These are phyloP conservation scores for Ericerus pela DNA, from an alignment of 1,140 invertebrate species.

Conservation along the genomic window DNA sequence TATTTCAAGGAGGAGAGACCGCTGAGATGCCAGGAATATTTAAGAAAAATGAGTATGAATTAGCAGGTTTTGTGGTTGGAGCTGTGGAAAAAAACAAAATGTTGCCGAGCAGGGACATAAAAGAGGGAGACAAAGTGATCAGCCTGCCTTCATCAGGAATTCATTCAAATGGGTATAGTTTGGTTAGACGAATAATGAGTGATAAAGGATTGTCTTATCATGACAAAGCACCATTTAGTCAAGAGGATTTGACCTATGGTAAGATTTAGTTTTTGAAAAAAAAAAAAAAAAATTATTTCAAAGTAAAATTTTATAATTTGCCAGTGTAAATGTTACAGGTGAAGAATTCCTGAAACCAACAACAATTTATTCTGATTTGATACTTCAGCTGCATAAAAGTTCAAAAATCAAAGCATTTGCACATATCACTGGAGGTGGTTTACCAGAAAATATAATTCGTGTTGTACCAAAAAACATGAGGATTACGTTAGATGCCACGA, in stretches of 20 bases:
- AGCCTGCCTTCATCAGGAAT: constrained; percentile 76
- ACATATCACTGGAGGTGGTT: constrained; percentile 91
- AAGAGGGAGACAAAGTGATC: constrained; percentile 64
- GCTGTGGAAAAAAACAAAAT: constrained; percentile 62
- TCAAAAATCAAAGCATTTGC: constrained; percentile 74
- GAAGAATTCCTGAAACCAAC: constrained; percentile 81
- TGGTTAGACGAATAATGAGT: constrained; percentile 73
- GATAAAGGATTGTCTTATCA: constrained; percentile 40
- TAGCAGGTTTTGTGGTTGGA: constrained; percentile 90
- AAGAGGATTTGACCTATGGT: constrained; percentile 34
- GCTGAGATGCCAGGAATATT: constrained; percentile 96
- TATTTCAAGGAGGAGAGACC: constrained; percentile 67
- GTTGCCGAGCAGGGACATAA: constrained; percentile 38
- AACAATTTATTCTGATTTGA: constrained; percentile 69
- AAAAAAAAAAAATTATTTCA: no score
- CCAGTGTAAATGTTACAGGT: no score
- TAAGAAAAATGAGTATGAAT: constrained; percentile 67
- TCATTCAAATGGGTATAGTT: constrained; percentile 92
- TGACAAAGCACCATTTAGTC: constrained; percentile 74
- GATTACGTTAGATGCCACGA: constrained; percentile 53
- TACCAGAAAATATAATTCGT: constrained; percentile 82
- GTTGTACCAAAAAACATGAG: constrained; percentile 49
- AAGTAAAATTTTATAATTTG: no score
- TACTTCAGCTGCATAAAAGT: constrained; percentile 53
- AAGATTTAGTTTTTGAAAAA: constrained; percentile 20